Conservation (phyloP, 2,113 vertebrate species). For the Setophaga coronata region DNA sequence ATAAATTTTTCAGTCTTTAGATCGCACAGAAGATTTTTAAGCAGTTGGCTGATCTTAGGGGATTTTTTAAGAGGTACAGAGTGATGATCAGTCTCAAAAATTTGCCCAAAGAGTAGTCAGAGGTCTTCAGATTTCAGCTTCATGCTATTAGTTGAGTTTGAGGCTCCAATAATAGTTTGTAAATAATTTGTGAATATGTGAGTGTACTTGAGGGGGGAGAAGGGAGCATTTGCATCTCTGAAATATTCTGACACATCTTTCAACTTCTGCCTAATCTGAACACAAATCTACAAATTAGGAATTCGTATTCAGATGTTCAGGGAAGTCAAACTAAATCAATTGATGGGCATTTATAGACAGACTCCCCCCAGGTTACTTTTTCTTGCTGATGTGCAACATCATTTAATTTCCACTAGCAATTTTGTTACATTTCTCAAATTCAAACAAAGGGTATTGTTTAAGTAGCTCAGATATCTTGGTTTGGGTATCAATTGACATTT, state of each 20-base stretch:
- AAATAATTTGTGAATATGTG: not conserved
- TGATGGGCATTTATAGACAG: not conserved
- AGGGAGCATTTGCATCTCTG: not conserved
- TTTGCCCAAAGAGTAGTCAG: not conserved
- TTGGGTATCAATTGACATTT: not conserved
- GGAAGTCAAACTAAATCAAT: not conserved
- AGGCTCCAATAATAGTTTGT: not conserved
- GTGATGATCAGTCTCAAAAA: not conserved
- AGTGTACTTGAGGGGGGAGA: fast-evolving
- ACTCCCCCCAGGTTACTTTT: not conserved
- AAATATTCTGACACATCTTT: not conserved
- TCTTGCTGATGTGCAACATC: not conserved
- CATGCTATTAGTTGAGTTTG: not conserved
- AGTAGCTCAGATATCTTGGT: slow-evolving; percentile 1
- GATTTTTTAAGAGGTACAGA: not conserved
- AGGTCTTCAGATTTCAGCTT: not conserved
- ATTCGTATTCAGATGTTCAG: not conserved
- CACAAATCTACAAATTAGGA: not conserved
- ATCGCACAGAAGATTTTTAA: not conserved
- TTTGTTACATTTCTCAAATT: slow-evolving; percentile 7
- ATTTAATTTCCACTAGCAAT: not conserved
- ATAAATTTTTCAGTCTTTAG: not conserved
- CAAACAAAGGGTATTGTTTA: not conserved
- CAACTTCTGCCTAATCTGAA: not conserved
- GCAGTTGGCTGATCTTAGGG: not conserved